Evolutionary conservation across 2,888 invertebrate species (phyloP).

Genomic region (Leptopilina syphax): DNA sequence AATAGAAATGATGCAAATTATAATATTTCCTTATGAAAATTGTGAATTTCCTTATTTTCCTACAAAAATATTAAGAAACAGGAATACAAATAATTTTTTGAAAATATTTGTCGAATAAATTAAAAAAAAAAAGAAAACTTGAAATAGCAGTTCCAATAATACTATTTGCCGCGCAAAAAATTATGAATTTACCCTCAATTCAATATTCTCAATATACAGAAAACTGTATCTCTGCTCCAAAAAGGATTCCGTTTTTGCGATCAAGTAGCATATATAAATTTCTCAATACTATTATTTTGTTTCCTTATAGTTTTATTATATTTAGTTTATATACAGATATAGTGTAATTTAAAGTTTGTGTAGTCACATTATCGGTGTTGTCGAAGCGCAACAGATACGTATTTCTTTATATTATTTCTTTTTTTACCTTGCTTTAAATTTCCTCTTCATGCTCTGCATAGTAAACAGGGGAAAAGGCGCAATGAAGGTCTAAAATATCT

Average conservation of each 20-base stretch:
- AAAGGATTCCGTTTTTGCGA: background rate
- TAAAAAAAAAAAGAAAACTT: too few species aligned
- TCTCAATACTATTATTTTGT: conserved; percentile 1
- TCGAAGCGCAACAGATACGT: background rate
- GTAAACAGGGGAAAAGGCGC: background rate
- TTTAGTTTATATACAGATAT: background rate
- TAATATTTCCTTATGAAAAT: too few species aligned
- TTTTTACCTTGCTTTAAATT: background rate
- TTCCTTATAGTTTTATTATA: background rate
- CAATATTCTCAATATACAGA: too few species aligned
- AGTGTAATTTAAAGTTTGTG: background rate
- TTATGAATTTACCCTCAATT: too few species aligned
- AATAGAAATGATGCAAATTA: too few species aligned
- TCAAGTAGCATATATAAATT: background rate
- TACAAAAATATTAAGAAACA: too few species aligned
- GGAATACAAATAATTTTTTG: too few species aligned
- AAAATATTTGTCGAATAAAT: too few species aligned
- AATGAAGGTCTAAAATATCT: conserved; percentile 3
- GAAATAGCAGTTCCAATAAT: too few species aligned
- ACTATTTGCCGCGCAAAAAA: too few species aligned
- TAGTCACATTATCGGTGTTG: conserved; percentile 7
- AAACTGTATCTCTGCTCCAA: too few species aligned
- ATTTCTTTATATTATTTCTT: background rate
- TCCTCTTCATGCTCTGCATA: conserved; percentile 11
- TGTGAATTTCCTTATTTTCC: too few species aligned